Base-by-base conservation (phyloP, 53 echinoderm and acorn worm genomes). In the Astropecten irregularis region DNA sequence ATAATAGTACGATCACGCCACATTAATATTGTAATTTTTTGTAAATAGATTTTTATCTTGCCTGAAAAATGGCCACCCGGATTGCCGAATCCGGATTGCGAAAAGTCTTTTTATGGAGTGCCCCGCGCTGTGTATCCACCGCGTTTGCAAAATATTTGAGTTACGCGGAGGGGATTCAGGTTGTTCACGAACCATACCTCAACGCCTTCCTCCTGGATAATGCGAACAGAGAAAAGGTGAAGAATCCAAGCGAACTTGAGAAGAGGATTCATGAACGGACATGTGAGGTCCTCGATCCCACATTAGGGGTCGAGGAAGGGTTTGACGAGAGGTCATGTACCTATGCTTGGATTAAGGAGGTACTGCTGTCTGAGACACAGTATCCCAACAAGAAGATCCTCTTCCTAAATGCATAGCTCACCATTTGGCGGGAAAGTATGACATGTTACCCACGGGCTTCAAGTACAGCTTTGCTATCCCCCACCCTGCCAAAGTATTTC, bases 401-500 rank as follows among this genome's bases (percentile, higher is more conserved):
- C 55, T 77, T 77, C 77, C 59, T 26, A 77, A 76, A n/a, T 54
- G 54, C 30, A 48, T 77, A 20, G 77, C 77, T 30, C 39, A 77
- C 54, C 22, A 37, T 4, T 13, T 77, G 77, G 39, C 37, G n/a
- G 50, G 57, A 7, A 28, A 52, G 15, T 73, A 73, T 16, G 39
- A 77, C 55, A 35, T 56, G 37, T 39, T 77, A 1, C 77, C 77
- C 25, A 9, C 8, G 18, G 56, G 56, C 1, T 56, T 56, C 23
- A 56, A 56, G 56, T 56, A 56, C 25, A 56, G 56, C 56, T 56
- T 56, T 25, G 56, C 56, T 18, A 56, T 56, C 27, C 56, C 25
- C 5, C 56, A 56, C 18, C 56, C 56, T 22, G 56, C 56, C 18
- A 56, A 56, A 56, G 56, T 56, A 23, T 56, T 26, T 28, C 23